Evolutionary conservation across 2,888 invertebrate species (phyloP), one percentile per base, ranked within the genome.

Genomic region (Choristoneura rosaceana): DNA sequence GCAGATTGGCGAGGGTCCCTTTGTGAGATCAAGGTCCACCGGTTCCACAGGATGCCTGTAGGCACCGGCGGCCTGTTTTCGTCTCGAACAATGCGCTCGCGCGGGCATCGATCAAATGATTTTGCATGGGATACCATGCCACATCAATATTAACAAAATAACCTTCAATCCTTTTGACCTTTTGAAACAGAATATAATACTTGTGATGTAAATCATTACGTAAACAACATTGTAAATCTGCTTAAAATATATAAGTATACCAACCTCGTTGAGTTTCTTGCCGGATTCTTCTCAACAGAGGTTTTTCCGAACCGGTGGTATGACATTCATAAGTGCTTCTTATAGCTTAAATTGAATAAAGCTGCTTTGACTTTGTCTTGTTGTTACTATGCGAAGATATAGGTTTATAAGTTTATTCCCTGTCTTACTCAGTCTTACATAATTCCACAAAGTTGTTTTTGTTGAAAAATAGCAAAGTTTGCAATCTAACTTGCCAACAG

Each of bases 11-110:
- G 88, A 90, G 93, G 92, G 92, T 91, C 85, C 92, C 88, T 92
- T 93, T 90, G 91, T 90, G 80, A 87, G 87, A 90, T 90, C 93
- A 93, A 94, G 93, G 93, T 84, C 90, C 84, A 93, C 93, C 89
- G 90, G 92, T 93, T 92, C 79, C 83, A 81, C 88, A 84, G 91
- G 91, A 90, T 88, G 85, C 88, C 87, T 88, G 83, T 85, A 85
- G 78, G 81, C 76, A 83, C 82, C 59, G 60, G 60, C 69, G 52
- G 52, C 60, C 41, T 66, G 66, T 71, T 71, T 71, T 71, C 70
- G 50, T 66, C 52, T 60, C 66, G 61, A 71, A 71, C 71, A 71
- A 71, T 71, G 62, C 66, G 65, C 65, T 50, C 50, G 60, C 50
- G 71, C 71, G 64, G 59, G 43, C 69, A 64, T 69, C 68, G 73